Evolutionary conservation across 2,888 invertebrate genomes (phyloP).

Genomic region (Drosophila yooni): DNA sequence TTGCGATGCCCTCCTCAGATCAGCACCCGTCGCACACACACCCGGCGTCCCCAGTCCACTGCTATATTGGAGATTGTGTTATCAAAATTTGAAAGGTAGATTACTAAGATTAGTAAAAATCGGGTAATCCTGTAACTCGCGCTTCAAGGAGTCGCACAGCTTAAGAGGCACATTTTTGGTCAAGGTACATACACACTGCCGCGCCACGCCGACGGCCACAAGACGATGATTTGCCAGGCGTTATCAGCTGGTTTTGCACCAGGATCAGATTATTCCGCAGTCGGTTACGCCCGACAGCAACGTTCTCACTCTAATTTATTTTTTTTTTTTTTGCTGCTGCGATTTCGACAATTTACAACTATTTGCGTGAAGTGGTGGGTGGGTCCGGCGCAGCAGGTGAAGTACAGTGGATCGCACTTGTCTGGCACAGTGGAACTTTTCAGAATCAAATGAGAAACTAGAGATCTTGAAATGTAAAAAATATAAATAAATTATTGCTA

Average conservation of each 20-base stretch:
- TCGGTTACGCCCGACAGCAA: background rate
- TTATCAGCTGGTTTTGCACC: background rate
- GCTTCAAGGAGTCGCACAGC: too few species aligned
- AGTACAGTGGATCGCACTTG: slow-evolving; percentile 35
- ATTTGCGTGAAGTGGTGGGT: slow-evolving; percentile 30
- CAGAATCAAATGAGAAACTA: background rate
- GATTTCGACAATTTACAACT: slow-evolving; percentile 65
- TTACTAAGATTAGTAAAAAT: background rate
- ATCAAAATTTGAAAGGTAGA: background rate
- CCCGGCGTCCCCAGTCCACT: background rate
- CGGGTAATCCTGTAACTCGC: background rate
- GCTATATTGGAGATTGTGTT: background rate
- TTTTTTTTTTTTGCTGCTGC: slow-evolving; percentile 38
- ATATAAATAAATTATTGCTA: background rate
- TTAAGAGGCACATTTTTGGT: background rate
- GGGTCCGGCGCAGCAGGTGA: background rate
- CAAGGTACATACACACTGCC: background rate
- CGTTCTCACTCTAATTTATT: background rate
- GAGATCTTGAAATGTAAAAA: background rate
- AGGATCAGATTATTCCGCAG: background rate
- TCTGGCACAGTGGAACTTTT: background rate
- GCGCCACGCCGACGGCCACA: background rate
- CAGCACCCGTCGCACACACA: background rate
- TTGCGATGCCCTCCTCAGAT: background rate
- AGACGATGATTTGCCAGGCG: background rate